Evolutionary conservation across 2,888 invertebrate genomes (phyloP).

Genomic region (Encarsia formosa): DNA sequence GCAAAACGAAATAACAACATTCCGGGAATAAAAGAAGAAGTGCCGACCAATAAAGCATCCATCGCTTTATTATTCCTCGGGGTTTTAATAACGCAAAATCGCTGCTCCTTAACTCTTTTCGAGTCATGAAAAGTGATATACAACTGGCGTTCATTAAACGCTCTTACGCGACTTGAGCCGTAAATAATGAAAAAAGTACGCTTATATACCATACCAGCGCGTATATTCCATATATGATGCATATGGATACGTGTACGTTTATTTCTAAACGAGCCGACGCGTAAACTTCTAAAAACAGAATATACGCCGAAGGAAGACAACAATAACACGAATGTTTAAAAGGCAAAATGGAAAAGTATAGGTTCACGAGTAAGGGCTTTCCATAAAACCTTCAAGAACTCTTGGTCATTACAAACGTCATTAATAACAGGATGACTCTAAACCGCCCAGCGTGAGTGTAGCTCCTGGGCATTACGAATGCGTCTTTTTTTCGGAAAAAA

Average conservation of each 20-base stretch:
- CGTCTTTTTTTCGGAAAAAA: too few species aligned
- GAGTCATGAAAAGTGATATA: slow-evolving; percentile 28
- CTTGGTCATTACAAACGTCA: slow-evolving; percentile 18
- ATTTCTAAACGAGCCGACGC: slow-evolving; percentile 20
- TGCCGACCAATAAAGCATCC: too few species aligned
- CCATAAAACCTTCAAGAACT: slow-evolving; percentile 20
- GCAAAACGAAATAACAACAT: slow-evolving; percentile 6
- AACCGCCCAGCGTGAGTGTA: slow-evolving; percentile 4
- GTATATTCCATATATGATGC: not conserved
- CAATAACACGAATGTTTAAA: not conserved
- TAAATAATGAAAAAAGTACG: slow-evolving; percentile 24
- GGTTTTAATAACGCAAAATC: slow-evolving; percentile 22
- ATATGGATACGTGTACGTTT: not conserved
- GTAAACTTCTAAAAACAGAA: slow-evolving; percentile 5
- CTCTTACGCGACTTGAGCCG: slow-evolving; percentile 6
- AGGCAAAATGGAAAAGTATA: slow-evolving; percentile 21
- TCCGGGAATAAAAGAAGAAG: slow-evolving; percentile 10
- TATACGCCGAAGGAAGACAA: not conserved
- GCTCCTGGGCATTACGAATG: too few species aligned
- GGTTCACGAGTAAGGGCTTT: slow-evolving; percentile 16
- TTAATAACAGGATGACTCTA: slow-evolving; percentile 28
- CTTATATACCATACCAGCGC: not conserved
- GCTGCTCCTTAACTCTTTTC: slow-evolving; percentile 14
- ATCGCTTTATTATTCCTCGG: slow-evolving; percentile 11
- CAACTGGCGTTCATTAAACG: slow-evolving; percentile 26